Base-by-base conservation (phyloP, 2,113 vertebrate species). In the Triplophysa rosa region DNA sequence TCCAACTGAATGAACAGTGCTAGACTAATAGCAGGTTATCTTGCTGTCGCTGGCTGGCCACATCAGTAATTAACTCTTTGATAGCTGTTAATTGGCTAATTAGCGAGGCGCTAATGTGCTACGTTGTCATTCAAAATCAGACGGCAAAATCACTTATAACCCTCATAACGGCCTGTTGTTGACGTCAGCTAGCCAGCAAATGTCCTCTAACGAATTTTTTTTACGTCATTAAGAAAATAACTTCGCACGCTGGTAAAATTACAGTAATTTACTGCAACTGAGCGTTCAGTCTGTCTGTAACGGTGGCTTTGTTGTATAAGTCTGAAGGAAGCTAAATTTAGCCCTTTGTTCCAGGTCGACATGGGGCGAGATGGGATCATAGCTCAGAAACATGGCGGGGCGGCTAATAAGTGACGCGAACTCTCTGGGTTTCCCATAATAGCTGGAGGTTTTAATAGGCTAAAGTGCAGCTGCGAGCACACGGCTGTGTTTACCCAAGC, bases 391-490 rank as follows among this genome's bases (percentile, higher is more conserved):
- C 77, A 59, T 84, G 80, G 84, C 73, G 81, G 77, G 88, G 89
- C 85, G 85, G 86, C 85, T 86, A 62, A 88, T 72, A 86, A 85
- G 82, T 69, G 24, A 64, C 58, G 74, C 73, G 84, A 83, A 78
- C 84, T 83, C 78, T 71, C 81, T 77, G 85, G 85, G 77, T 83
- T 84, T 89, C 79, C 86, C 72, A 13, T 77, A 82, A 82, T 84
- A 77, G 81, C 85, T 89, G 66, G 77, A 84, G 86, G 88, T 88
- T 90, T 91, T 87, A 87, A 88, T 90, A 89, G 89, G 81, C 82
- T 86, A 74, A 74, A 86, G 84, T 89, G 88, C 86, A 88, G 89
- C 88, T 87, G 87, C 37, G n/a, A 79, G 78, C 78, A 40, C 81
- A n/a, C 8, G 21, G 80, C 88, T 86, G 83, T 84, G 67, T 87